Evolutionary conservation across 2,113 vertebrate species (phyloP), one percentile per base, ranked within the genome.

Genomic region (Potamarius usumacintae): DNA sequence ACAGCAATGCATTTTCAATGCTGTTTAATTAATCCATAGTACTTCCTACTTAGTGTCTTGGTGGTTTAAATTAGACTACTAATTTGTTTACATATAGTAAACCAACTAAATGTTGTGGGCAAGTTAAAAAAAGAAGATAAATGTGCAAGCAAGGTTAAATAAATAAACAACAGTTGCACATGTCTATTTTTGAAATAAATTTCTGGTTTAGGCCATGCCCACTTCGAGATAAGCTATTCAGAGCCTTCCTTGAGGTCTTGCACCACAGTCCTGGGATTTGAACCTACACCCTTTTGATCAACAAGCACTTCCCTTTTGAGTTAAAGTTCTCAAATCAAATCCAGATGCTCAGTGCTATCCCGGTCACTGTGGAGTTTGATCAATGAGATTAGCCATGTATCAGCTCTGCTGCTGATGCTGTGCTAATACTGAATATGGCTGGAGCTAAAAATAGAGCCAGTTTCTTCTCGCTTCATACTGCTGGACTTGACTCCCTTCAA

Each of bases 381-480:
- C 48, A 34, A 67, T 65, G 71, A 53, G 80, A 76, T 76, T 22
- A 83, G 86, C 4, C 25, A 17, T 84, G 65, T 53, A 30, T 72
- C 17, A 84, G 27, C 83, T 74, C 27, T 84, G 27, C 67, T 84
- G 42, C 65, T 82, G 57, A 52, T 79, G 52, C 76, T 79, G 52
- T 82, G 17, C 57, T 48, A 60, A 25, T 55, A 6, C 84, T 85
- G 58, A 63, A 85, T 17, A 85, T 14, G 18, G 48, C 81, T 11
- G 4, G 17, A 57, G 58, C 82, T 88, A 88, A 78, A 87, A 88
- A 88, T 84, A 88, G 82, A 88, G 10, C 10, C 57, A 53, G 86
- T 15, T 63, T 60, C 86, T 78, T 77, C 86, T 87, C 58, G 34
- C 58, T 69, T 52, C 57, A 62, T 58, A n/a, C 71, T 42, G 86